phyloP scores from a whole-genome alignment of 2,888 invertebrate species.

The Loripinus fragilis region DNA sequence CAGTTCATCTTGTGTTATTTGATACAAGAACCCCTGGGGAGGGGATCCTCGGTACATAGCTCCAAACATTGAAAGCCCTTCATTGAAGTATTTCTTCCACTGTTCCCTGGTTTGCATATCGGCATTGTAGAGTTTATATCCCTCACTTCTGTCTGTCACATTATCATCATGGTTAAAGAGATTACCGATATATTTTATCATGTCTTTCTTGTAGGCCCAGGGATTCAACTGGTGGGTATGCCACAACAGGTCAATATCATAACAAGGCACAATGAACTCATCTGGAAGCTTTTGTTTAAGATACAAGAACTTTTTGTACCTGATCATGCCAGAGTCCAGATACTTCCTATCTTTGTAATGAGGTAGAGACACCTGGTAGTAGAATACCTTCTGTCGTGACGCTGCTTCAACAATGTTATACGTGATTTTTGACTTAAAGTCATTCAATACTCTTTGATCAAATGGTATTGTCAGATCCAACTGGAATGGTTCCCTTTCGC shows the following conservation, averaged over 20 bases:
- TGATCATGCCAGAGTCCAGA: slow-evolving; percentile 80
- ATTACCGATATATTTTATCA: slow-evolving; percentile 71
- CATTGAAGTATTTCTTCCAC: slow-evolving; percentile 82
- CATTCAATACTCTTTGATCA: slow-evolving; percentile 34
- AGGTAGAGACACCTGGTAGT: slow-evolving; percentile 84
- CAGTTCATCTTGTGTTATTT: slow-evolving; percentile 74
- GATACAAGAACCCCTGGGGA: slow-evolving; percentile 81
- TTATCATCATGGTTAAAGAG: slow-evolving; percentile 84
- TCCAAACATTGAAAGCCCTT: slow-evolving; percentile 82
- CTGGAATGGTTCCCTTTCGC: slow-evolving; percentile 69
- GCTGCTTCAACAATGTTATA: slow-evolving; percentile 83
- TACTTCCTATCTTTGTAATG: slow-evolving; percentile 83
- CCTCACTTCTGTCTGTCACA: slow-evolving; percentile 82
- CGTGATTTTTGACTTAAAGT: slow-evolving; percentile 54
- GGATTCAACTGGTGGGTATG: slow-evolving; percentile 84
- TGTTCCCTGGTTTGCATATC: slow-evolving; percentile 83
- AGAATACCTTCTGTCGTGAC: slow-evolving; percentile 83
- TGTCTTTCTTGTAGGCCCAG: slow-evolving; percentile 76
- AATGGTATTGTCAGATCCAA: slow-evolving; percentile 36
- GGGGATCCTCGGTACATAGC: slow-evolving; percentile 84
- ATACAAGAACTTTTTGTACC: slow-evolving; percentile 83
- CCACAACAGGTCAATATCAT: slow-evolving; percentile 85
- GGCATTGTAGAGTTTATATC: slow-evolving; percentile 83
- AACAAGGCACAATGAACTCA: slow-evolving; percentile 84
- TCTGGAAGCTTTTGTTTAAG: slow-evolving; percentile 83